phyloP scores from a whole-genome alignment of 2,888 invertebrate species.

The Spatulosminthurus flaviceps region DNA sequence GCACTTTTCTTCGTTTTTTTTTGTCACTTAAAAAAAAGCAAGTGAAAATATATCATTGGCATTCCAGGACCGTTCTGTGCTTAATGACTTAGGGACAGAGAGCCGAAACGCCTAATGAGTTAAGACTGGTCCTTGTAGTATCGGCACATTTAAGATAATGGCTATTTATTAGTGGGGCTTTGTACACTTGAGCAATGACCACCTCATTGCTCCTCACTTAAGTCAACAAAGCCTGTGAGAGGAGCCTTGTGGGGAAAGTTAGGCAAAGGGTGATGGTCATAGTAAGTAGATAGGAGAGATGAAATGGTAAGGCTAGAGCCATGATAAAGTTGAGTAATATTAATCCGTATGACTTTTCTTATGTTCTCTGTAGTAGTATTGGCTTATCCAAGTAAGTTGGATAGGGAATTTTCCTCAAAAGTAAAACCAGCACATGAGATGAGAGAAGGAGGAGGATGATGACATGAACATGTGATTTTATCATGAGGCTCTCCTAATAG shows the following conservation, averaged over 20 bases:
- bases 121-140: constrained; percentile 28
- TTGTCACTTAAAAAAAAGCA: too few relatives aligned
- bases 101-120: constrained; percentile 33
- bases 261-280: background rate
- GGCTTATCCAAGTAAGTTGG: constrained; percentile 2
- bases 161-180: constrained; percentile 2
- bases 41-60: too few relatives aligned
- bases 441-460: background rate
- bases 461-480: background rate
- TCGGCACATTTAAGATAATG: constrained; percentile 35
- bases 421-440: background rate
- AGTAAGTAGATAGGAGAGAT: background rate
- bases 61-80: background rate
- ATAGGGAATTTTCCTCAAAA: background rate
- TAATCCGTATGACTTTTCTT: constrained; percentile 11
- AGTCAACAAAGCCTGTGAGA: constrained; percentile 21
- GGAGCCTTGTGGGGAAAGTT: background rate
- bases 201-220: background rate
- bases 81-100: background rate
- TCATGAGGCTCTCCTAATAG: constrained; percentile 15
- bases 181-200: background rate
- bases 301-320: background rate
- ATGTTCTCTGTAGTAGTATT: background rate
- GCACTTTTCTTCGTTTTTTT: too few relatives aligned
- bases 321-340: constrained; percentile 13